Conservation (phyloP, 1,140 invertebrate species). For the Ips nitidus region DNA sequence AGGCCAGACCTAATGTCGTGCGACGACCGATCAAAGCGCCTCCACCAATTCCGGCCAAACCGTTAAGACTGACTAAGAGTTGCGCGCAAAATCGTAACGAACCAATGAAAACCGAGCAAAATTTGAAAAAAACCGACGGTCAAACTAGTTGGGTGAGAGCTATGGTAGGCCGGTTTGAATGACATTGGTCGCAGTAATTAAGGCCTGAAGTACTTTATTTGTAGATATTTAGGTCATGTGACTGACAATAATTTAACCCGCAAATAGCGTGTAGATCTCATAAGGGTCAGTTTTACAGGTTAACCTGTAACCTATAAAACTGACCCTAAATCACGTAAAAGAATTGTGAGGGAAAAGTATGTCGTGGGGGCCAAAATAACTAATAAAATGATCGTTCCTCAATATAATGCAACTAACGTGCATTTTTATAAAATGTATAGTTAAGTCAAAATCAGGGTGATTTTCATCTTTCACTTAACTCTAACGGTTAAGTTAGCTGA, state of each 20-base stretch:
- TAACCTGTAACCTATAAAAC: neutral
- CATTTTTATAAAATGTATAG: conserved; percentile 25
- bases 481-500: conserved; percentile 6
- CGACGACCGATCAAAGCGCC: conserved; percentile 47
- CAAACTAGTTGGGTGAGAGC: conserved; percentile 51
- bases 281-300: too few species aligned
- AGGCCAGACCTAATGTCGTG: conserved; percentile 8
- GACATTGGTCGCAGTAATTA: conserved; percentile 18
- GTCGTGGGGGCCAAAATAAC: too few species aligned
- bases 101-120: neutral
- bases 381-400: too few species aligned
- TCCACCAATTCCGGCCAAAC: conserved; percentile 50
- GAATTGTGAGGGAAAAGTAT: too few species aligned
- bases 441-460: conserved; percentile 12
- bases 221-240: too few species aligned
- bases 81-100: conserved; percentile 17
- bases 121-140: conserved; percentile 8
- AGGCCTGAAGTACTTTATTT: neutral
- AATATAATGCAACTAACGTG: conserved; percentile 1
- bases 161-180: conserved; percentile 51
- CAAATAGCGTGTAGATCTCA: too few species aligned
- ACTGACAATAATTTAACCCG: too few species aligned
- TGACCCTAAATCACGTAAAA: neutral
- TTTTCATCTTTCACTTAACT: conserved; percentile 11
- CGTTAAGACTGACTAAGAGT: conserved; percentile 36